phyloP scores from a whole-genome alignment of 2,113 vertebrate species.

The Scophthalmus maximus region DNA sequence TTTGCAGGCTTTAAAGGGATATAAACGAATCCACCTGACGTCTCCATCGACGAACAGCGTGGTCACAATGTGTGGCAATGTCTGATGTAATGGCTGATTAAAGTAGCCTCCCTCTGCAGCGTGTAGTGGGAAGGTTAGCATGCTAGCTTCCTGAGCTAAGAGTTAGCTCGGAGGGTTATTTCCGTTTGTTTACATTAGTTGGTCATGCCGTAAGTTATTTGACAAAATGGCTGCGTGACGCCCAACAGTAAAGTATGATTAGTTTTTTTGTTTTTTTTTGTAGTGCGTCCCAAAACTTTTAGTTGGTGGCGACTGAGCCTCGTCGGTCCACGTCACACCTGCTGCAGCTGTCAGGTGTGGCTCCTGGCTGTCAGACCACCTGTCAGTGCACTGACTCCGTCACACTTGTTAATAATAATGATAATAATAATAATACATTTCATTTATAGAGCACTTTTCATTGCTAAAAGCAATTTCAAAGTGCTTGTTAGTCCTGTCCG shows the following conservation, averaged over 20 bases:
- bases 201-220: too few species aligned
- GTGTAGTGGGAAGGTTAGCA: background rate
- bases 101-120: background rate
- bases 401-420: too few species aligned
- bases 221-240: background rate
- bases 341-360: constrained; percentile 40
- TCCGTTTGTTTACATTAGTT: background rate
- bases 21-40: background rate
- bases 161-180: background rate
- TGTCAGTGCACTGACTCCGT: background rate
- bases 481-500: too few species aligned
- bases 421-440: too few species aligned
- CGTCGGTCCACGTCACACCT: constrained; percentile 47
- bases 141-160: background rate
- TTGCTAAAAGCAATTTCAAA: too few species aligned
- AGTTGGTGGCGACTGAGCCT: too few species aligned
- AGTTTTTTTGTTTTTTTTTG: background rate
- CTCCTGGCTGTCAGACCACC: background rate
- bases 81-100: background rate
- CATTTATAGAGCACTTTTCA: too few species aligned
- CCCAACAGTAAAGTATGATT: too few species aligned
- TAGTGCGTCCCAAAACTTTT: too few species aligned
- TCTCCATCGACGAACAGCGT: background rate
- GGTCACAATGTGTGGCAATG: too few species aligned
- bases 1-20: background rate